Evolutionary conservation across 2,888 invertebrate genomes (phyloP), one percentile per base, ranked within the genome.

Genomic region (Pteria penguin): DNA sequence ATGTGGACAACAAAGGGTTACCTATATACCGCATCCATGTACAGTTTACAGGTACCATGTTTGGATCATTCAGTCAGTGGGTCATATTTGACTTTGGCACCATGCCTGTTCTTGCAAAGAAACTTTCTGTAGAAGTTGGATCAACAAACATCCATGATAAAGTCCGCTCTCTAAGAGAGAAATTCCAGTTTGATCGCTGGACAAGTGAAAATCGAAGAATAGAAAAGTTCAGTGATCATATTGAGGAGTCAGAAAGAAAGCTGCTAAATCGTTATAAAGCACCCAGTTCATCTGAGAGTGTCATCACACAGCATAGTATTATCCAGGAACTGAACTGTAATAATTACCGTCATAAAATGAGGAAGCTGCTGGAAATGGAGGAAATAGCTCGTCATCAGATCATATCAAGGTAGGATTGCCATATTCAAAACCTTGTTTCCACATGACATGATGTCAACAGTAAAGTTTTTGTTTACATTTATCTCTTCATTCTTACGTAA

Each of bases 271-370:
- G 85, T 55, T 90, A 91, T 83, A 90, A 89, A 73, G 83, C 84
- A 61, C 89, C 90, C 2, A 70, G 79, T 0, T 82, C 86, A 1
- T 82, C 87, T 0, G 88, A 89, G 54, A 82, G 74, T 32, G 86
- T 89, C 14, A 82, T 90, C 27, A 90, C 88, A 3, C 87, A 87
- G 78, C 82, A 89, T 73, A 86, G 84, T 31, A 79, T 90, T 18
- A 68, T 79, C 2, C 84, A 82, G 4, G 87, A 86, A 69, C 79
- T 91, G 29, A 91, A 91, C 76, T 75, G 82, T 31, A 88, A 91
- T 81, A 91, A 91, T 83, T 91, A 91, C 70, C 77, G 83, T 29
- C 89, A 89, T 76, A 91, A 90, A 81, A 91, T 91, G 90, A 90
- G 90, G 76, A 85, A 87, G 31, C 76, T 91, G 31, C 76, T 91